Conservation (phyloP, 2,797 vertebrate genomes). For the Ctenopoma kingsleyae region DNA sequence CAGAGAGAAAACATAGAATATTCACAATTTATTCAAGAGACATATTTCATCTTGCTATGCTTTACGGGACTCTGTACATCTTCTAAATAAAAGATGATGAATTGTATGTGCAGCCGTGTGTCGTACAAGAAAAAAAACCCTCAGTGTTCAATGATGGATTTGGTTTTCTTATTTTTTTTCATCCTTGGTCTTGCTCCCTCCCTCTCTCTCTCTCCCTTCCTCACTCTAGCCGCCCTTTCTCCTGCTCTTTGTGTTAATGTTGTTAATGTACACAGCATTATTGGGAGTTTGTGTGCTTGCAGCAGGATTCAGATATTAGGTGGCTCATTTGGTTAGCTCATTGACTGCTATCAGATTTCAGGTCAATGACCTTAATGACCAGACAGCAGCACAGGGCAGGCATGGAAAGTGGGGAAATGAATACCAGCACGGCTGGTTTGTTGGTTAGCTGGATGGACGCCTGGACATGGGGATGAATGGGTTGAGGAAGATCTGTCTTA, state of each 20-base stretch:
- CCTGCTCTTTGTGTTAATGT: slow-evolving; percentile 55
- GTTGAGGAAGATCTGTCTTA: slow-evolving; percentile 23
- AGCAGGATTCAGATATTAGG: slow-evolving; percentile 78
- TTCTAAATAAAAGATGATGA: slow-evolving; percentile 76
- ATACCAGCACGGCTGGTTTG: slow-evolving; percentile 46
- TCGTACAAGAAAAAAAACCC: slow-evolving; percentile 58
- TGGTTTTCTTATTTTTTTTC: slow-evolving; percentile 68
- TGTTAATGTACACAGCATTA: slow-evolving; percentile 68
- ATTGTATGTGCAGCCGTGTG: slow-evolving; percentile 55
- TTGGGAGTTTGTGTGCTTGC: slow-evolving; percentile 65
- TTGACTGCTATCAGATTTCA: slow-evolving; percentile 81
- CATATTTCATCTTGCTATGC: slow-evolving; percentile 69
- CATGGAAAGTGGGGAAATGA: slow-evolving; percentile 66
- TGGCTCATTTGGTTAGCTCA: slow-evolving; percentile 82
- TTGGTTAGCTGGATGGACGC: slow-evolving; percentile 29
- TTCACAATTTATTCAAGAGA: slow-evolving; percentile 74
- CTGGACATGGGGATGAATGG: slow-evolving; percentile 19
- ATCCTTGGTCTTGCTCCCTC: slow-evolving; percentile 32
- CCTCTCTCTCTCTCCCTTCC: not conserved
- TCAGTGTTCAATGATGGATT: slow-evolving; percentile 69
- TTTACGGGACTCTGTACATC: slow-evolving; percentile 66
- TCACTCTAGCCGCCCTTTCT: slow-evolving; percentile 14
- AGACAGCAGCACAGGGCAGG: slow-evolving; percentile 65
- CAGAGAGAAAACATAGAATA: slow-evolving; percentile 68
- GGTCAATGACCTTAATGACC: slow-evolving; percentile 80